Conservation (phyloP, 1,140 invertebrate species). For the Hyphantria cunea region DNA sequence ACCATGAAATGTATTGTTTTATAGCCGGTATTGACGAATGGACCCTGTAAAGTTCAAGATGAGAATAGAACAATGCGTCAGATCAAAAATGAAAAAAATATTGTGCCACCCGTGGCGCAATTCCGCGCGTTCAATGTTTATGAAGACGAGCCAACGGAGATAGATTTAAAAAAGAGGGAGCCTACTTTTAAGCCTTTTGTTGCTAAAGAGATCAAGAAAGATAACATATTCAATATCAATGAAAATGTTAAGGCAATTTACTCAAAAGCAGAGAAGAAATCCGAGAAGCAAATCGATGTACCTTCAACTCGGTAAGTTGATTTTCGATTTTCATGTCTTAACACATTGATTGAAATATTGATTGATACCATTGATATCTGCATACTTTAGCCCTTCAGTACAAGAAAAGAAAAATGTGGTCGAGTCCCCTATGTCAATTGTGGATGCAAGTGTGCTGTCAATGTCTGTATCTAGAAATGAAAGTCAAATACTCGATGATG, state of each 20-base stretch:
- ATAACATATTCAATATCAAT: constrained; percentile 65
- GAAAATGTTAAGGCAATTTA: constrained; percentile 65
- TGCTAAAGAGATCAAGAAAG: constrained; percentile 65
- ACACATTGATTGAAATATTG: too few species aligned
- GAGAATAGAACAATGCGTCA: constrained; percentile 70
- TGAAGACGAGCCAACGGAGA: constrained; percentile 84
- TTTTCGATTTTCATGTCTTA: too few species aligned
- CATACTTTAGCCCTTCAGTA: constrained; percentile 57
- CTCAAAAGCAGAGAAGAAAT: constrained; percentile 63
- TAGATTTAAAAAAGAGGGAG: constrained; percentile 78
- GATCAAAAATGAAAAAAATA: constrained; percentile 76
- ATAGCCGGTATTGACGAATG: constrained; percentile 72
- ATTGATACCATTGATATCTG: too few species aligned
- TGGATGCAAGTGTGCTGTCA: constrained; percentile 68
- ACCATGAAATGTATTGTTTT: constrained; percentile 31
- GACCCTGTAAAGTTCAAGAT: constrained; percentile 73
- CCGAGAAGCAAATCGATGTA: constrained; percentile 54
- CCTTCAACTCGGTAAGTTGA: constrained; percentile 45
- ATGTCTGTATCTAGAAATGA: constrained; percentile 75
- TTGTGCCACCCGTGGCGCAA: constrained; percentile 83
- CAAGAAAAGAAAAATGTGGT: constrained; percentile 74
- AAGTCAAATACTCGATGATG: constrained; percentile 58
- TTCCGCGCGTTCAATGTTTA: constrained; percentile 88
- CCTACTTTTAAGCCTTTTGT: constrained; percentile 70
- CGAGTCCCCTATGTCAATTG: constrained; percentile 76